Evolutionary conservation across 2,113 vertebrate species (phyloP), one percentile per base, ranked within the genome.

Genomic region (Cyphotilapia sp.): DNA sequence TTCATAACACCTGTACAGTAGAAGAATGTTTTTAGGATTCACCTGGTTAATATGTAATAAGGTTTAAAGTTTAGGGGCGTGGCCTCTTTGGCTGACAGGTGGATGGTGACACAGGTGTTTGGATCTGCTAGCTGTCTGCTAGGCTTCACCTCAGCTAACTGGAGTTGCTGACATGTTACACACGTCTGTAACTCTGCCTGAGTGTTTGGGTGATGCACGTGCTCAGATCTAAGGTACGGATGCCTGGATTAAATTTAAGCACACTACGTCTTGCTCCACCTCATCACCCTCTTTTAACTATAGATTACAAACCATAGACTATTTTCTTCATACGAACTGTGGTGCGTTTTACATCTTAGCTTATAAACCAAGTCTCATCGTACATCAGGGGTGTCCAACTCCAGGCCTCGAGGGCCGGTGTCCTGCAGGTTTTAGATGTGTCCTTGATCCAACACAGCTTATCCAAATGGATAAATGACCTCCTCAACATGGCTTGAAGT

Each of bases 391-490:
- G 16, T 33, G 2, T 14, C 13, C 0, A 19, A 6, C 9, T 33
- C 16, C 59, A 63, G 59, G 16, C 29, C 59, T 61, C 8, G 3
- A 33, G 29, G 16, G 57, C 29, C 1, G 29, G 16, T 33, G 59
- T 63, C 57, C 29, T 63, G 59, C 16, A 33, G 29, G 59, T 33
- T 33, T 63, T 33, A 63, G 29, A 63, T 4, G 56, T 0, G 5
- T 33, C 59, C 16, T 33, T 33, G 5, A 63, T 11, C 16, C 16
- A 63, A 0, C 59, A 63, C 59, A 63, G 16, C 9, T 33, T 9
- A 33, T 61, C 0, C 0, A 61, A 61, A 61, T 1, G 2, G 9
- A 0, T 19, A 33, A 33, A 63, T 0, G 0, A 33, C 2, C 9
- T 63, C 59, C 16, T 11, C 4, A 33, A 33, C 9, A 33, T 19